Percentiles rank a stretch among this genome's conserved stretches.
Conservation (phyloP, 2,113 vertebrate species). For the Percopsis transmontana region DNA sequence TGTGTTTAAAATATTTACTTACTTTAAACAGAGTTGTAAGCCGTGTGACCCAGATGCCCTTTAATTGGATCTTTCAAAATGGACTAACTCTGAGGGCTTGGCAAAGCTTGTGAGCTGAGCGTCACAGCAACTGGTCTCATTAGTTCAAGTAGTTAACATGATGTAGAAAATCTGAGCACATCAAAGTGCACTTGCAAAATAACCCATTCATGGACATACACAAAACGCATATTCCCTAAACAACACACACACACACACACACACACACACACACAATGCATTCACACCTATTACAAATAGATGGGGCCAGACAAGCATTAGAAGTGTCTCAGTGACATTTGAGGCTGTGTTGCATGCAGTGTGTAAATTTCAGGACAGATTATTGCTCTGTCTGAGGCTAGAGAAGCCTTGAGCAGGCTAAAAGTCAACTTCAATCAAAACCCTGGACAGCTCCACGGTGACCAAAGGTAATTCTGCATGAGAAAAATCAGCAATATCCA, state of each 20-base stretch:
- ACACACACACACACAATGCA: not conserved
- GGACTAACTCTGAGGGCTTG: too few relatives aligned
- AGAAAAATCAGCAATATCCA: too few relatives aligned
- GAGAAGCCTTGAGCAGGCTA: not conserved
- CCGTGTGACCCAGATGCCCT: not conserved
- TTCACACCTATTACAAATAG: not conserved
- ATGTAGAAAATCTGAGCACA: conserved; percentile 11
- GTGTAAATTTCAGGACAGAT: conserved; percentile 41
- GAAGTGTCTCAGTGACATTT: conserved; percentile 1
- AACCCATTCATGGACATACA: too few relatives aligned
- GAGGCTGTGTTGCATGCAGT: conserved; percentile 24
- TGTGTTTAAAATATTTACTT: not conserved
- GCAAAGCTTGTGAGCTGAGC: too few relatives aligned
- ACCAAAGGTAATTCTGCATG: too few relatives aligned
- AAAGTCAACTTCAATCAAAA: too few relatives aligned
- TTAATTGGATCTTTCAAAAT: too few relatives aligned
- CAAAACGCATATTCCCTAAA: too few relatives aligned
- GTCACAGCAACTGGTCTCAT: not conserved
- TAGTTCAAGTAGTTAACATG: too few relatives aligned
- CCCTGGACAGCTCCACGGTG: too few relatives aligned
- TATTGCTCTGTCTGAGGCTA: conserved; percentile 54
- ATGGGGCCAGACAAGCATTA: too few relatives aligned
- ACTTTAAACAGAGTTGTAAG: not conserved
- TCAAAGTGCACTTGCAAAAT: too few relatives aligned
- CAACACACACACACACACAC: not conserved